These are phyloP conservation scores for Enteromius fasciolatus DNA, from an alignment of 2,797 vertebrate genomes.

Conservation along the genomic window DNA sequence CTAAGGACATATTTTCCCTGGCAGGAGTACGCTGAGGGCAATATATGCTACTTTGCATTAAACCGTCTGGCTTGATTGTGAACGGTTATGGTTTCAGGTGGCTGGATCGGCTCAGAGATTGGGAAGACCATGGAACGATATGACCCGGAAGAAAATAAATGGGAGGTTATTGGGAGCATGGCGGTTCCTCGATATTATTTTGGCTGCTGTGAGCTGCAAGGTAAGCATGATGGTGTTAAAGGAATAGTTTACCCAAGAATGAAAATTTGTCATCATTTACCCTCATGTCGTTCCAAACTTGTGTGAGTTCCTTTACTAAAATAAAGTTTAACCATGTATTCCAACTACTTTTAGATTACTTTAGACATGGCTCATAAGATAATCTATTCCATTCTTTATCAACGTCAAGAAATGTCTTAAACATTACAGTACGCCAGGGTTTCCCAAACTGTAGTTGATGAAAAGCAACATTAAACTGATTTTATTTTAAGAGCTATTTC, in stretches of 20 bases:
- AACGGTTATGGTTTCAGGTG: conserved; percentile 77
- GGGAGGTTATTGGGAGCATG: conserved; percentile 95
- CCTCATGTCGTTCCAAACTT: too few relatives aligned
- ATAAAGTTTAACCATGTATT: neutral
- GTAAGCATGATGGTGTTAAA: conserved; percentile 65
- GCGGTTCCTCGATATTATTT: conserved; percentile 92
- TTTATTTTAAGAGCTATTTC: too few relatives aligned
- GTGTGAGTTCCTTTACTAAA: too few relatives aligned
- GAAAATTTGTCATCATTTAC: neutral
- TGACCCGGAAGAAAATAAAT: conserved; percentile 94
- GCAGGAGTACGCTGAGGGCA: neutral
- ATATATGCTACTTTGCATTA: neutral
- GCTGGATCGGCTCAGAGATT: conserved; percentile 96
- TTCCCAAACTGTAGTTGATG: neutral
- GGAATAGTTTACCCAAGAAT: neutral
- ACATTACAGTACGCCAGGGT: neutral
- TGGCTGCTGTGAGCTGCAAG: conserved; percentile 96
- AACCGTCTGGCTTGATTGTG: neutral
- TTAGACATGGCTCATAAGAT: neutral
- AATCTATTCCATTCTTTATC: neutral
- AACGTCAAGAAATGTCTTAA: neutral
- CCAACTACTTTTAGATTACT: neutral
- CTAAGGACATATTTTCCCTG: neutral
- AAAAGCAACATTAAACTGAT: neutral
- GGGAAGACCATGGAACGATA: conserved; percentile 95